A percentile compares a stretch with the other conserved stretches of the same genome.
Conservation (phyloP, 2,113 vertebrate genomes). For the Shinisaurus crocodilurus region DNA sequence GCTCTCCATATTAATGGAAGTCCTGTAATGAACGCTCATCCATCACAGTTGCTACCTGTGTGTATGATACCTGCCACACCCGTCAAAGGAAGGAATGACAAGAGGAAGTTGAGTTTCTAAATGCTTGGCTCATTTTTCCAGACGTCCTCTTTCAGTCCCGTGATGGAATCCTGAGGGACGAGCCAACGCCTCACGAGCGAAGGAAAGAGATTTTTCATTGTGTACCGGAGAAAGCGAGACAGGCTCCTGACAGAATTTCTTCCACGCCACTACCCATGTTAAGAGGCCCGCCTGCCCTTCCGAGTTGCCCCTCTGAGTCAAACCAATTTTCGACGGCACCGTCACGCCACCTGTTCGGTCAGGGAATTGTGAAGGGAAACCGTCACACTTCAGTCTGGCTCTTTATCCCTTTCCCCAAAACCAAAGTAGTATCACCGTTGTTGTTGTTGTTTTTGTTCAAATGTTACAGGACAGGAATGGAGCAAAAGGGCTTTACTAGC, state of each 20-base stretch:
- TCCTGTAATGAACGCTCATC: not conserved
- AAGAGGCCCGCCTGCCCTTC: not conserved
- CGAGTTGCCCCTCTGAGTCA: not conserved
- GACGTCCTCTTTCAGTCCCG: not conserved
- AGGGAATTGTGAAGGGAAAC: not conserved
- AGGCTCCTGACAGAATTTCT: not conserved
- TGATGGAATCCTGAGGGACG: fast-evolving
- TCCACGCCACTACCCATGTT: not conserved
- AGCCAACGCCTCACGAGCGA: not conserved
- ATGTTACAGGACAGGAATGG: not conserved
- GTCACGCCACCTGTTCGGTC: not conserved
- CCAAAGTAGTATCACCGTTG: not conserved
- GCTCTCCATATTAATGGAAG: not conserved
- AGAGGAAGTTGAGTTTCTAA: not conserved
- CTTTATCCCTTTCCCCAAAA: not conserved
- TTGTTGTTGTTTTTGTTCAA: not conserved
- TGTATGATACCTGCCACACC: too few relatives aligned
- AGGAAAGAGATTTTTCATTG: not conserved
- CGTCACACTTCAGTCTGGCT: too few relatives aligned
- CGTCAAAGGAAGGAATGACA: not conserved
- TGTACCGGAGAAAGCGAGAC: not conserved
- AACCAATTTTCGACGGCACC: not conserved
- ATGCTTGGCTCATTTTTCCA: not conserved
- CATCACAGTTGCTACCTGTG: not conserved
- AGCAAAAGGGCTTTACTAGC: not conserved